Base-by-base conservation (phyloP, 2,797 vertebrate genomes). In the Phoebastria nigripes region DNA sequence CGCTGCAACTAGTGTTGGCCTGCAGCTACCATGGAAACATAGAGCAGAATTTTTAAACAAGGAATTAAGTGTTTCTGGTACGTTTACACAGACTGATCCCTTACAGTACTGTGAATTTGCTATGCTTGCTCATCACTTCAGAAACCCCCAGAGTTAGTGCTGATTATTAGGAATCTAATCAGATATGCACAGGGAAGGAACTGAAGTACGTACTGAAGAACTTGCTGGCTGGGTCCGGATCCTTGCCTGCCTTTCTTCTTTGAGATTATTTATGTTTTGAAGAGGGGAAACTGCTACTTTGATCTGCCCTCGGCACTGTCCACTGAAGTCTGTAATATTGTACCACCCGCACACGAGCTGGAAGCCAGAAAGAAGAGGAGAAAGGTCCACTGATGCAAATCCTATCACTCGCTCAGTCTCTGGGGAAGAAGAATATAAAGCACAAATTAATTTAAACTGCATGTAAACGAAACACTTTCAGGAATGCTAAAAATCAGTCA, bases 331-430 rank as follows among this genome's bases (percentile, higher is more conserved):
- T 1, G 98, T 98, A 93, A 99, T 99, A 90, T 99, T 99, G 98
- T 99, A 99, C 99, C 99, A 99, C 24, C 99, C 99, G 4, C 99
- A 99, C 89, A 99, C 98, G 1, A 98, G 98, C 92, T 98, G 98
- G 97, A 99, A 99, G 82, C 99, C 99, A 24, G 98, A 99, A 2
- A 99, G 98, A 55, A 99, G 98, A 1, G 99, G 99, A 29, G 98
- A 99, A 39, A 99, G 98, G 96, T 99, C 99, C 67, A 99, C 99
- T 0, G 99, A 98, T 2, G 99, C 99, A 95, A 99, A 99, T n/a
- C 99, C 99, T 54, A 99, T 98, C 93, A 99, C 99, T 41, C 99
- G 98, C 58, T 99, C 99, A 1, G 98, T 96, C 87, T 99, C 99
- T 99, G 95, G 41, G 61, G 67, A 82, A 44, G 56, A 91, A 97